These are phyloP conservation scores for Halcyon smyrnensis DNA, from an alignment of 2,797 vertebrate species.

Conservation along the genomic window DNA sequence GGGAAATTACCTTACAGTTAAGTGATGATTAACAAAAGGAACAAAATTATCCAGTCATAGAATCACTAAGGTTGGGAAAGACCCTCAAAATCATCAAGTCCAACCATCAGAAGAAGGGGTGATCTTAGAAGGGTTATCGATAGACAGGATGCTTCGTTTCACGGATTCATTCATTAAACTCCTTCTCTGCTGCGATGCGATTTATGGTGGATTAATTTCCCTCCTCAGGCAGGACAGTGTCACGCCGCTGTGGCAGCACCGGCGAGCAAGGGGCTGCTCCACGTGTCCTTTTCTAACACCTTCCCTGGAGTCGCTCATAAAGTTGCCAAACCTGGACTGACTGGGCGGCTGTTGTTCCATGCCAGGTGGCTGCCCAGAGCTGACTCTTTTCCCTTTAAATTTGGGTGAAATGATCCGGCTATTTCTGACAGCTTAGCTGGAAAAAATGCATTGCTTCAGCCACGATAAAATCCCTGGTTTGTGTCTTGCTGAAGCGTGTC, in stretches of 20 bases:
- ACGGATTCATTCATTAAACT: neutral
- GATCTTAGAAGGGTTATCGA: too few relatives aligned
- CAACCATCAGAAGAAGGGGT: neutral
- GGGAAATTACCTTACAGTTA: neutral
- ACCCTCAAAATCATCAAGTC: too few relatives aligned
- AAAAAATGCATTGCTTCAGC: neutral
- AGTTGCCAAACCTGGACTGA: neutral
- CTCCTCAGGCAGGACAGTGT: neutral
- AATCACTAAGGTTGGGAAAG: too few relatives aligned
- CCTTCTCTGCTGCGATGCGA: neutral
- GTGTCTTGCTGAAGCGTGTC: neutral
- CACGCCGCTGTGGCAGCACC: accelerated
- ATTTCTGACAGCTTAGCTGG: neutral
- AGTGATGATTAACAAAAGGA: neutral
- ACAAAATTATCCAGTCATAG: neutral
- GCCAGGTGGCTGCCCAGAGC: neutral
- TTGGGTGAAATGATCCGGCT: neutral
- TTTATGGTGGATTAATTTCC: neutral
- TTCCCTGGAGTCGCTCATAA: neutral
- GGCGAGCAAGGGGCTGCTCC: neutral
- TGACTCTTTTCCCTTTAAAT: neutral
- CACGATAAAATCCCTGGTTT: neutral
- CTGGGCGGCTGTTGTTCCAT: neutral
- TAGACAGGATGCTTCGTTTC: neutral
- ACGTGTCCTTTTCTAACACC: neutral